These are phyloP conservation scores for Bostrychus sinensis DNA, from an alignment of 2,113 vertebrate species.

Conservation along the genomic window DNA sequence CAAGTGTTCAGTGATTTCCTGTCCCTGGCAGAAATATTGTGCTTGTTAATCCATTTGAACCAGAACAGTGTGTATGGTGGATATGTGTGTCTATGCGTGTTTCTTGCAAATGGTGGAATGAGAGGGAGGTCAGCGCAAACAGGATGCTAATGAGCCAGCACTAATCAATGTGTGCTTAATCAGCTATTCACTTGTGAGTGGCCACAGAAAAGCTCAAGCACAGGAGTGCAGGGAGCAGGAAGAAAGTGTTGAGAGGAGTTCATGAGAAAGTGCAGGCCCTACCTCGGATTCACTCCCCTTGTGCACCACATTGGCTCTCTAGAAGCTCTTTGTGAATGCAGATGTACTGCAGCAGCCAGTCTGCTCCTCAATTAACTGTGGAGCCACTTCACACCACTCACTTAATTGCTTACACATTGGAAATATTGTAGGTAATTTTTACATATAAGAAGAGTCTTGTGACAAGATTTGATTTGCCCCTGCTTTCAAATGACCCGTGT, in stretches of 20 bases:
- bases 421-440: neutral
- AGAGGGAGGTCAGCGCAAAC: constrained; percentile 76
- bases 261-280: constrained; percentile 78
- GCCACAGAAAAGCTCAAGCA: constrained; percentile 41
- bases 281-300: constrained; percentile 68
- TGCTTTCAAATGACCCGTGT: too few relatives aligned
- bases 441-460: neutral
- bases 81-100: constrained; percentile 4
- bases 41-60: constrained; percentile 82
- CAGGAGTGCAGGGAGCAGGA: constrained; percentile 26
- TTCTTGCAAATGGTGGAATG: constrained; percentile 41
- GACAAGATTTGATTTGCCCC: neutral
- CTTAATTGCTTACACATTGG: neutral
- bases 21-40: constrained; percentile 65
- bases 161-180: constrained; percentile 89
- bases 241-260: constrained; percentile 65
- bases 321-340: constrained; percentile 60
- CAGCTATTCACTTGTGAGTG: constrained; percentile 81
- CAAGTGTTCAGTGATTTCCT: constrained; percentile 81
- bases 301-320: constrained; percentile 55
- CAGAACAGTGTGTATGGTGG: constrained; percentile 30
- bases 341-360: constrained; percentile 21
- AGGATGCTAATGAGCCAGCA: constrained; percentile 85
- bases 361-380: constrained; percentile 25
- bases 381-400: constrained; percentile 3